Percentiles rank a stretch among this genome's conserved stretches.
Conservation (phyloP, 2,113 vertebrate genomes). For the Onychorhynchus coronatus region DNA sequence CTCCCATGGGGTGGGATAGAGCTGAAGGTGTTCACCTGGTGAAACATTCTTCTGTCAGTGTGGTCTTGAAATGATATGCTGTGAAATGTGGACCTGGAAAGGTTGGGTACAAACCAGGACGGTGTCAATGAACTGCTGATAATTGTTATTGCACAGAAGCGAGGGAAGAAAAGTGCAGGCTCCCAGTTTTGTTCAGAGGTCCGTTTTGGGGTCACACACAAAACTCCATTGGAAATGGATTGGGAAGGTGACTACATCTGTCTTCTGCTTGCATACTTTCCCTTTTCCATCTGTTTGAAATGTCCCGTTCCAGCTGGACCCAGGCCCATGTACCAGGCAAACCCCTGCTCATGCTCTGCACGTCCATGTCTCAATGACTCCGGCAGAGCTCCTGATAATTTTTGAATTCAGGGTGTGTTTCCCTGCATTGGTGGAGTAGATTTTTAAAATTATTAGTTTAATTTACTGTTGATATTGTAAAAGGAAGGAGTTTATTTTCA, state of each 20-base stretch:
- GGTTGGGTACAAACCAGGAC: background rate
- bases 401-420: background rate
- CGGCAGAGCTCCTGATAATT: background rate
- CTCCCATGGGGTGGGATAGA: background rate
- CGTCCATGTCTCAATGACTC: background rate
- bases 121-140: background rate
- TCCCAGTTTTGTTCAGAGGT: background rate
- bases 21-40: background rate
- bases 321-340: background rate
- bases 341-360: background rate
- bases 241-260: background rate
- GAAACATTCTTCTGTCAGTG: background rate
- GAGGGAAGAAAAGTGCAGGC: background rate
- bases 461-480: background rate
- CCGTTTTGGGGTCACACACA: fast-evolving
- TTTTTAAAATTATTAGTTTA: background rate
- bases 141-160: background rate
- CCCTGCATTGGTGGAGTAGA: background rate
- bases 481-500: background rate
- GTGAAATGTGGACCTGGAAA: background rate
- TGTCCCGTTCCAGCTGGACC: background rate
- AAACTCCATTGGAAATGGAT: background rate
- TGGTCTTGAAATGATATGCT: fast-evolving
- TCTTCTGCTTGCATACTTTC: background rate
- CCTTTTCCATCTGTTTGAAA: background rate